Conservation (phyloP, 2,888 invertebrate species). For the Bombylius major region DNA sequence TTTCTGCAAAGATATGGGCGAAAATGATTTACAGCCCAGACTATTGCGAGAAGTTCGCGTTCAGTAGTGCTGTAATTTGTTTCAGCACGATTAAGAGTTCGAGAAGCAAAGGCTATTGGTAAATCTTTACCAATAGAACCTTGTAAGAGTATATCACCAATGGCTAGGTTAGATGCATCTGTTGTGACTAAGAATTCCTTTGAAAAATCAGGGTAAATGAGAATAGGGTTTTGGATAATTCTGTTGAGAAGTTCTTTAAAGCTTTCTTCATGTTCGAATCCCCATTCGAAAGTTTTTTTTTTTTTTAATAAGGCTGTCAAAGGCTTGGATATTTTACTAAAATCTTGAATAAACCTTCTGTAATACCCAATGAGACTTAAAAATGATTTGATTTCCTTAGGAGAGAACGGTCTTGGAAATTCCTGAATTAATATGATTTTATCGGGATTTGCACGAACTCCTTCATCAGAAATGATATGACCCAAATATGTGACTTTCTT, state of each 20-base stretch:
- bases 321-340: slow-evolving; percentile 1
- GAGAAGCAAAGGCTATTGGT: slow-evolving; percentile 18
- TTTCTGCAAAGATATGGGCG: slow-evolving; percentile 20
- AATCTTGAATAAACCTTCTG: slow-evolving; percentile 3
- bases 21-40: slow-evolving; percentile 18
- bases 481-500: slow-evolving; percentile 8
- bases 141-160: background rate
- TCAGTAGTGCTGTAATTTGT: slow-evolving; percentile 15
- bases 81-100: slow-evolving; percentile 17
- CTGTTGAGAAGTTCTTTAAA: background rate
- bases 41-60: slow-evolving; percentile 18
- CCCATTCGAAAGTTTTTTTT: slow-evolving; percentile 1
- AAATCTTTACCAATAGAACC: background rate
- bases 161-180: background rate
- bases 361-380: slow-evolving; percentile 16
- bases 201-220: background rate
- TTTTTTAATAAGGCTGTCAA: slow-evolving; percentile 1
- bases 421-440: slow-evolving; percentile 1
- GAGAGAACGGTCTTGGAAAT: slow-evolving; percentile 12
- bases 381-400: slow-evolving; percentile 17
- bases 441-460: slow-evolving; percentile 1
- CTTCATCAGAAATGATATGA: slow-evolving; percentile 6
- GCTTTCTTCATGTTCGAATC: background rate
- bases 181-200: background rate
- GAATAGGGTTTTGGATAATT: background rate